Evolutionary conservation across 2,113 vertebrate genomes (phyloP), one percentile per base, ranked within the genome.

Genomic region (Zapornia atra): DNA sequence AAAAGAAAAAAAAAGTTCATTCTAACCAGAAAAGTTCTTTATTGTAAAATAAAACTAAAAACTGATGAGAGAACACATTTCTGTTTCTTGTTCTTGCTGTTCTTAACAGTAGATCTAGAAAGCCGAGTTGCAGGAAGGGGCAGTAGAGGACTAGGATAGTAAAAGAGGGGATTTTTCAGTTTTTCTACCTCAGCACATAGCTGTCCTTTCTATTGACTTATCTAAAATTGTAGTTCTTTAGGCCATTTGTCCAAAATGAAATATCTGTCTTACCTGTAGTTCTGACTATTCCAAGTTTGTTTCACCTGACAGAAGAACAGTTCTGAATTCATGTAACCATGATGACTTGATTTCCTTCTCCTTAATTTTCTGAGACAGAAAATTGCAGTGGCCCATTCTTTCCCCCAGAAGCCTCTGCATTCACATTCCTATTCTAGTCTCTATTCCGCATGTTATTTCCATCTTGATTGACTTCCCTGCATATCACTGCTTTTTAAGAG

Each of bases 1-100:
- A 92, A 84, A 71, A 85, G 69, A 90, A 93, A 71, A 85, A 72
- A 88, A 93, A 63, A 88, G 9, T 69, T 92, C 31, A 82, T 13
- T 88, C 44, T 77, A 92, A 73, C 12, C 14, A 86, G 38, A 44
- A 19, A 60, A 64, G 24, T 66, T 93, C 31, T 86, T 84, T 56
- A 68, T 60, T 79, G 18, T 71, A 53, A 82, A 87, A 48, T 18
- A 21, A 79, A 94, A 34, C 25, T 44, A 12, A 46, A 79, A 76
- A 8, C 11, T 19, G 8, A 33, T 34, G 31, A 65, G 21, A 63
- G 21, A 63, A 65, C 73, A 34, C 54, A 26, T 73, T 83, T 86
- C 17, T 77, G 6, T 69, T 57, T 46, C 71, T 76, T 65, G 12
- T 71, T 88, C 60, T 77, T 81, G 57, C 36, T 78, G 22, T 82